Evolutionary conservation across 2,888 invertebrate species (phyloP).

Genomic region (Morpho helenor): DNA sequence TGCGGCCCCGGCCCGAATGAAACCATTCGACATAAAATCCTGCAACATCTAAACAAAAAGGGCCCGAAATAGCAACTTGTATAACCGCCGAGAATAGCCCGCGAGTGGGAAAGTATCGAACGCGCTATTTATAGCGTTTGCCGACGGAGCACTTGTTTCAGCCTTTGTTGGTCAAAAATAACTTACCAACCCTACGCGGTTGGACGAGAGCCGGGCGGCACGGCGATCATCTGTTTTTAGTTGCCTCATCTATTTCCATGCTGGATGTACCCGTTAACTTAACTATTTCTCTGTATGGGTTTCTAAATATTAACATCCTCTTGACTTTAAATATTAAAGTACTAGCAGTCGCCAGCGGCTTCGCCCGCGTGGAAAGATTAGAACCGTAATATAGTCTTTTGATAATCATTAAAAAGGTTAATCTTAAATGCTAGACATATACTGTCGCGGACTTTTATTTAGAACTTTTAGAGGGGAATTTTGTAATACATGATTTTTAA

Average conservation of each 20-base stretch:
- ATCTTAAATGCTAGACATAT: no score
- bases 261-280: slow-evolving; percentile 1
- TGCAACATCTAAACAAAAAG: slow-evolving; percentile 42
- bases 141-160: slow-evolving; percentile 44
- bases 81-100: slow-evolving; percentile 55
- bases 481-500: no score
- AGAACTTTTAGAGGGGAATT: no score
- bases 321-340: neutral
- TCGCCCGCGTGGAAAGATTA: no score
- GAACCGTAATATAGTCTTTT: no score
- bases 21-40: slow-evolving; percentile 23
- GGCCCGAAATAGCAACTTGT: slow-evolving; percentile 56
- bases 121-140: slow-evolving; percentile 51
- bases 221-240: slow-evolving; percentile 23
- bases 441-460: no score
- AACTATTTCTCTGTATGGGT: no score
- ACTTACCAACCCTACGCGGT: slow-evolving; percentile 38
- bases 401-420: no score
- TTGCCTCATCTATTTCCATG: slow-evolving; percentile 13
- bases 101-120: slow-evolving; percentile 57
- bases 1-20: slow-evolving; percentile 9
- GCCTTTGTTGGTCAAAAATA: slow-evolving; percentile 64
- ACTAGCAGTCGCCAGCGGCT: no score
- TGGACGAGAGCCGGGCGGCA: slow-evolving; percentile 21
- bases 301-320: no score